Evolutionary conservation across 2,797 vertebrate genomes (phyloP), one percentile per base, ranked within the genome.

Genomic region (Gallinago stenura): DNA sequence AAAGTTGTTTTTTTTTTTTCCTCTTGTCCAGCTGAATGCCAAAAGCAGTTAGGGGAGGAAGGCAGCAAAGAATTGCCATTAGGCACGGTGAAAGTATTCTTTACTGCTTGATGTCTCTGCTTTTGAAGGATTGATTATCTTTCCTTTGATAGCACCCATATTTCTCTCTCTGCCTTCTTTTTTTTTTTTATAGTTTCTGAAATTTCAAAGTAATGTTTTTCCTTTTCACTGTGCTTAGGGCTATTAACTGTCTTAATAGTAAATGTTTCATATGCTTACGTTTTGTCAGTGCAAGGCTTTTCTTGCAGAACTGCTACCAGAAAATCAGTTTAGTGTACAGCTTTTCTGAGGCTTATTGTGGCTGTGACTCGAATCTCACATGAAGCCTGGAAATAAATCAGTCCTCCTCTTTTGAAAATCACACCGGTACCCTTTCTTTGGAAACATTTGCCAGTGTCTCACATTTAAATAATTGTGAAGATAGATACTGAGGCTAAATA

Each of bases 11-110:
- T 75, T 93, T 85, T 81, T 48, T 3, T 37, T 37, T 10, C 3
- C n/a, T 84, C 64, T 39, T 4, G 2, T 91, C 87, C 90, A 95
- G 71, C 54, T 37, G 58, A 90, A 83, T 83, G 71, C 48, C 73
- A 90, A 56, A 82, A 83, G 76, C 65, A 76, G 68, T 88, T 71
- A 90, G 69, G 57, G 56, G 85, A 90, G 51, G 64, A 90, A 94
- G 71, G 60, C 77, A 93, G 94, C 90, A 91, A 83, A 94, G 77
- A 95, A 97, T 95, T 96, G 84, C 86, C 87, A 96, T 96, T 97
- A 93, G 94, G 79, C 73, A 93, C 53, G 87, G 91, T 93, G 71
- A 20, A 91, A 96, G 58, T 78, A 62, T 91, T 94, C 82, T 85
- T 92, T 95, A 85, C 61, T 94, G 80, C 88, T 92, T 87, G 79